Conservation (phyloP, 2,113 vertebrate species). For the Pithys albifrons region DNA sequence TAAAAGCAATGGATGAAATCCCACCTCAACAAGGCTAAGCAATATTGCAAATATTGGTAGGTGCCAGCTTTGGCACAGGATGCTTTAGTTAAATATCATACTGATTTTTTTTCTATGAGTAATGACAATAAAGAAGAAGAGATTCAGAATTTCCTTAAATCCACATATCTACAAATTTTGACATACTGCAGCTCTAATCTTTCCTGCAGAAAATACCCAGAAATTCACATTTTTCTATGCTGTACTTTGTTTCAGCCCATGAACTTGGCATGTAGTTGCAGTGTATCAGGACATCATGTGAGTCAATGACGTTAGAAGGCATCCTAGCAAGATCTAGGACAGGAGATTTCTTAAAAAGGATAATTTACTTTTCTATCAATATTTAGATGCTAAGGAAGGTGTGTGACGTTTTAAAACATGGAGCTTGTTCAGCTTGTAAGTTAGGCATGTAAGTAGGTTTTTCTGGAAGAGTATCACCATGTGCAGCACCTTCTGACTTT, state of each 20-base stretch:
- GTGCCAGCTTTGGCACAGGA: not conserved
- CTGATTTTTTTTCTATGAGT: not conserved
- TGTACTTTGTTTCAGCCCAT: not conserved
- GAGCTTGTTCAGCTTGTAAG: not conserved
- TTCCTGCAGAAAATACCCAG: not conserved
- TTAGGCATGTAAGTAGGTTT: not conserved
- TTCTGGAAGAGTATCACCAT: not conserved
- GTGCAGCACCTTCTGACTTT: not conserved
- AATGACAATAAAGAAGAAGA: not conserved
- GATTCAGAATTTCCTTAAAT: not conserved
- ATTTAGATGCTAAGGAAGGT: not conserved
- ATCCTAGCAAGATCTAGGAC: not conserved
- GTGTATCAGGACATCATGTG: rapidly evolving
- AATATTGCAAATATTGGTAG: not conserved
- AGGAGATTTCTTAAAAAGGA: not conserved
- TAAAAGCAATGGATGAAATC: not conserved
- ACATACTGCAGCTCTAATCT: not conserved
- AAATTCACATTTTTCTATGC: not conserved
- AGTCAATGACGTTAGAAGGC: not conserved
- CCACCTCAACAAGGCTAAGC: not conserved
- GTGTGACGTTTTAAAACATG: not conserved
- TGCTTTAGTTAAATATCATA: not conserved
- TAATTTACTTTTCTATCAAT: not conserved
- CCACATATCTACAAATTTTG: not conserved
- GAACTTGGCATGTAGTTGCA: not conserved